phyloP scores from a whole-genome alignment of 2,888 invertebrate species.

The Heteromurus nitidus region DNA sequence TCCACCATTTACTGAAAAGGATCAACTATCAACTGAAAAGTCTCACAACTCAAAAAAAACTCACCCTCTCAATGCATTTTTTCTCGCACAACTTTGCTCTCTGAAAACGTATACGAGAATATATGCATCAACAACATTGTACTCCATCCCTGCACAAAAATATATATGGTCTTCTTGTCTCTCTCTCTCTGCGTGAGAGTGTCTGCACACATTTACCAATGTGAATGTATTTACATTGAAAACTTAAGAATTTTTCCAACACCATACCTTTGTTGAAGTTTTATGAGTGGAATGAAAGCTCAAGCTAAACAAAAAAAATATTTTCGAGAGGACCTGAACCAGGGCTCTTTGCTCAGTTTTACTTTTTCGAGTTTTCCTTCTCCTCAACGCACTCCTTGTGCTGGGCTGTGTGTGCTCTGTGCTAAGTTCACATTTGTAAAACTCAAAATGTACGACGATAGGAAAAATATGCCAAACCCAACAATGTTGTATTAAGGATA shows the following conservation, averaged over 20 bases:
- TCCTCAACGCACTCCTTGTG: not conserved
- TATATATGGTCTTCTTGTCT: too few relatives aligned
- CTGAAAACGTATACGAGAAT: slow-evolving; percentile 4
- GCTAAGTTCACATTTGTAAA: too few relatives aligned
- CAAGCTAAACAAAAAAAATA: slow-evolving; percentile 40
- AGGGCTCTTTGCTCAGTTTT: slow-evolving; percentile 25
- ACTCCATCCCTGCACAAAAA: not conserved
- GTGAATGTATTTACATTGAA: not conserved
- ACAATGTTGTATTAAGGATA: slow-evolving; percentile 22
- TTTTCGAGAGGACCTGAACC: slow-evolving; percentile 33
- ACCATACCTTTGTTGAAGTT: slow-evolving; percentile 38
- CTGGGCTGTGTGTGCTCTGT: not conserved
- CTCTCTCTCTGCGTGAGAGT: too few relatives aligned
- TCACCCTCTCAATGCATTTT: slow-evolving; percentile 64
- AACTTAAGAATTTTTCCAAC: slow-evolving; percentile 3
- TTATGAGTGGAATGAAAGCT: slow-evolving; percentile 47
- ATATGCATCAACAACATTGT: slow-evolving; percentile 13
- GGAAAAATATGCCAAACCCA: too few relatives aligned
- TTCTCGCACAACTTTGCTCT: slow-evolving; percentile 6
- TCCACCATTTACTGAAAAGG: slow-evolving; percentile 60
- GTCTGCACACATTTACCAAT: not conserved
- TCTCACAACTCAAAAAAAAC: slow-evolving; percentile 55
- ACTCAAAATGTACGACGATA: too few relatives aligned
- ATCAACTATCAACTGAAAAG: slow-evolving; percentile 60
- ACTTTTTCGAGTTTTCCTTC: slow-evolving; percentile 42